Conservation (phyloP, 2,888 invertebrate species). For the Cosmia trapezina region DNA sequence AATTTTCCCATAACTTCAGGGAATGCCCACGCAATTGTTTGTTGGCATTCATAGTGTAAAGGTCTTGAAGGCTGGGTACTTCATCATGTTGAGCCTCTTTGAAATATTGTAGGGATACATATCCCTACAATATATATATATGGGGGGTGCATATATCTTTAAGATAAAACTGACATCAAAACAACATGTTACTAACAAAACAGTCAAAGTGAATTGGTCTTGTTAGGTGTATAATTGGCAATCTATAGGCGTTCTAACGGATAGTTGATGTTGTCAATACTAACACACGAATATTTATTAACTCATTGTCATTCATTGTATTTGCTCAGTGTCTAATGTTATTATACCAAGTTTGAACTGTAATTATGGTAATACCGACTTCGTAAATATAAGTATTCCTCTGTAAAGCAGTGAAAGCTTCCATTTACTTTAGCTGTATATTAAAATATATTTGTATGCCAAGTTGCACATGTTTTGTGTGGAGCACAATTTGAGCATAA, state of each 20-base stretch:
- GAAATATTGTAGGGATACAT: too few species aligned
- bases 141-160: too few species aligned
- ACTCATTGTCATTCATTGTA: conserved; percentile 11
- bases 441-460: neutral
- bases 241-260: conserved; percentile 1
- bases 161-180: too few species aligned
- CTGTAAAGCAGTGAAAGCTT: conserved; percentile 7
- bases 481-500: neutral
- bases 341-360: conserved; percentile 21
- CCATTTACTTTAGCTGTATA: conserved; percentile 7
- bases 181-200: neutral
- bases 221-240: neutral
- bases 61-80: too few species aligned
- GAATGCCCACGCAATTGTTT: too few species aligned
- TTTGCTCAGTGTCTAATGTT: conserved; percentile 4
- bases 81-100: too few species aligned
- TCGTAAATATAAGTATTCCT: neutral
- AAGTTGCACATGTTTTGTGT: neutral
- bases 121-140: too few species aligned
- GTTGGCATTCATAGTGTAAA: too few species aligned
- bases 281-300: neutral
- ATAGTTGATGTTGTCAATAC: neutral
- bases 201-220: neutral
- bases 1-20: too few species aligned
- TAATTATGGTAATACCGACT: conserved; percentile 37